phyloP scores from a whole-genome alignment of 2,113 vertebrate species.

The Ceratotherium simum region DNA sequence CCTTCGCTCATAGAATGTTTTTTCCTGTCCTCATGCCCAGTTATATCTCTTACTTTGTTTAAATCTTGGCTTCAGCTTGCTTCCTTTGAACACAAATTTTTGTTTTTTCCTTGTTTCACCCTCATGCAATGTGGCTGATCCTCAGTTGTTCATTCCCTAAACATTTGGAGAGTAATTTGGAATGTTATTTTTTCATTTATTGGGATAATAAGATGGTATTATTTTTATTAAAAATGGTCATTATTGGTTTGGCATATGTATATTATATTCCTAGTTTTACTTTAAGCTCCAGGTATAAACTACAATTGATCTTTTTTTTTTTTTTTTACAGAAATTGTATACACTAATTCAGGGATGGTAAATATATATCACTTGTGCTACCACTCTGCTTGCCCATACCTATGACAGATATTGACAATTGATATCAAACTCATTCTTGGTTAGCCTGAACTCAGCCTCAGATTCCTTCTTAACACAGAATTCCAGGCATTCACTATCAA shows the following conservation, averaged over 20 bases:
- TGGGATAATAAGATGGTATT: neutral
- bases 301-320: neutral
- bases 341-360: neutral
- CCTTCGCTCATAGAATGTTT: neutral
- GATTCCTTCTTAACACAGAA: neutral
- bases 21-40: neutral
- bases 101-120: neutral
- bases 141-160: neutral
- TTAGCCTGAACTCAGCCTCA: neutral
- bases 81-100: neutral
- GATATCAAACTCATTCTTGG: neutral
- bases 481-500: neutral
- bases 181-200: neutral
- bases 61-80: neutral
- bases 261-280: constrained; percentile 1
- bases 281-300: neutral
- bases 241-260: neutral
- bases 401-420: neutral
- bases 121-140: neutral
- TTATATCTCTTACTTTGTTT: neutral
- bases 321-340: neutral
- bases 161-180: neutral
- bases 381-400: neutral
- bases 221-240: constrained; percentile 10
- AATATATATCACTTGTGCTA: neutral